These are phyloP conservation scores for Stomatorhinus walkeri DNA, from an alignment of 2,797 vertebrate species.

Conservation along the genomic window DNA sequence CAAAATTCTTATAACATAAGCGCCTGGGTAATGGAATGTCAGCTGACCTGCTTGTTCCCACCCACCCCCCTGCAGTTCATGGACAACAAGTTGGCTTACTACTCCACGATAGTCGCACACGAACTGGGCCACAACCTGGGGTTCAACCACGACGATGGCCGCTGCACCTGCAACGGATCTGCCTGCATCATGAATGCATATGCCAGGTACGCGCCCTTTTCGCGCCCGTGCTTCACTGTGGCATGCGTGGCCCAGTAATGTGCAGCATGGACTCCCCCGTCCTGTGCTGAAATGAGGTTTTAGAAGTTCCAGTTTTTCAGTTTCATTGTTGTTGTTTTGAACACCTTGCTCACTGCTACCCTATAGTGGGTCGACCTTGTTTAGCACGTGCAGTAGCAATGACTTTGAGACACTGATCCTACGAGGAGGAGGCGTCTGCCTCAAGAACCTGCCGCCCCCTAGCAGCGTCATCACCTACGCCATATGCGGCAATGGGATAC, in stretches of 20 bases:
- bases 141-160: constrained; percentile 63
- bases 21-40: background rate
- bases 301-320: background rate
- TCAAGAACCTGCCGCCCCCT: constrained; percentile 66
- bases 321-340: background rate
- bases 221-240: background rate
- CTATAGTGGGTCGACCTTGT: constrained; percentile 58
- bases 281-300: background rate
- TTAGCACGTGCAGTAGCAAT: constrained; percentile 70
- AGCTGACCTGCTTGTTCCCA: background rate
- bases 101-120: constrained; percentile 72
- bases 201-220: constrained; percentile 52
- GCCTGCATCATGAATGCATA: constrained; percentile 64
- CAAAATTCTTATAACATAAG: background rate
- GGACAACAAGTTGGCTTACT: constrained; percentile 11
- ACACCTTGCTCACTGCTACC: background rate
- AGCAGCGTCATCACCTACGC: constrained; percentile 53
- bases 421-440: constrained; percentile 66
- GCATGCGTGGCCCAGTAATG: background rate
- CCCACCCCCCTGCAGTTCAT: constrained; percentile 43
- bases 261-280: background rate
- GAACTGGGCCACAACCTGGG: constrained; percentile 83
- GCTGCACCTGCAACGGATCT: constrained; percentile 42
- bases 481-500: constrained; percentile 70
- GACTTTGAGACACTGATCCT: constrained; percentile 68